Conservation (phyloP, 2,888 invertebrate genomes). For the Drosophila birchii region DNA sequence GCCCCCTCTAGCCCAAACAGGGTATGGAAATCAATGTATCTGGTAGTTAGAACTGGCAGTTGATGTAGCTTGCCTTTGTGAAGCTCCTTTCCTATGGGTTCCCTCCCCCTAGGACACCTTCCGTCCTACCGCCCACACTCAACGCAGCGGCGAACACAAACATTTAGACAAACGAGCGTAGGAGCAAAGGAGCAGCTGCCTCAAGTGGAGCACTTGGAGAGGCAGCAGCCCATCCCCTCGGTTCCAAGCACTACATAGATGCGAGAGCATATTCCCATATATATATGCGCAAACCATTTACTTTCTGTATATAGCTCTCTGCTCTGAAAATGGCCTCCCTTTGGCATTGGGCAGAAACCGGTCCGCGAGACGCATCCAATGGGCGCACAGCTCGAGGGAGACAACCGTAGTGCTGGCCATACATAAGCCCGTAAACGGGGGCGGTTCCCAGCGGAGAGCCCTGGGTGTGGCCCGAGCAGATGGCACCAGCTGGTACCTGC, state of each 20-base stretch:
- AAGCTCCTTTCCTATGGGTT: conserved; percentile 1
- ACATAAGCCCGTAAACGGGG: conserved; percentile 56
- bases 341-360: conserved; percentile 68
- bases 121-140: conserved; percentile 13
- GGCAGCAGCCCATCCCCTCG: conserved; percentile 19
- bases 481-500: conserved; percentile 55
- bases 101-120: conserved; percentile 6
- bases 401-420: conserved; percentile 51
- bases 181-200: conserved; percentile 50
- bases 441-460: conserved; percentile 50
- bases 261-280: conserved; percentile 5
- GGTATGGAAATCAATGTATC: conserved; percentile 68
- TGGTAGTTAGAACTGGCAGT: conserved; percentile 59
- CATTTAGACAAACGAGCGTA: conserved; percentile 62
- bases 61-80: conserved; percentile 54
- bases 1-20: conserved; percentile 16
- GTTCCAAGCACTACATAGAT: conserved; percentile 8
- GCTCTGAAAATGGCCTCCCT: conserved; percentile 48
- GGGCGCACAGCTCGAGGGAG: conserved; percentile 47
- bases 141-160: conserved; percentile 46
- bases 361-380: conserved; percentile 50
- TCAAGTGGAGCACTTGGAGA: conserved; percentile 46
- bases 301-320: conserved; percentile 17
- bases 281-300: conserved; percentile 14
- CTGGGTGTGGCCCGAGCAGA: conserved; percentile 65